Evolutionary conservation across 1,140 invertebrate genomes (phyloP), one percentile per base, ranked within the genome.

Genomic region (Nylanderia fulva): DNA sequence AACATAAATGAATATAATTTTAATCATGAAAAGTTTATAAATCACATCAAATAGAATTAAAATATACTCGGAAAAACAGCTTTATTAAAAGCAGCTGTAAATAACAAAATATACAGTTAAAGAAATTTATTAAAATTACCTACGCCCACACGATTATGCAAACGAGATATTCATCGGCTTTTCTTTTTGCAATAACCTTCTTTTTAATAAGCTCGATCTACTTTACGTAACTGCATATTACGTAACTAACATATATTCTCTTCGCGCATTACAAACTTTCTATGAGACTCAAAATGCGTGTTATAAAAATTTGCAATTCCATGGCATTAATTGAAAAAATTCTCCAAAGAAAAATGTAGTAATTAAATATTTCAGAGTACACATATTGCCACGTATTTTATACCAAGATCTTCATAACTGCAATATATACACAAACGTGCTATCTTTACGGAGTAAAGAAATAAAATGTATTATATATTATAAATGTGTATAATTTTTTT

Each of bases 311-410:
- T n/a, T 29, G 18, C 56, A 76, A 52, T 80, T 74, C 48, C 15
- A 6, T 5, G 36, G 21, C 18, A 36, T 52, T 75, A 61, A 83
- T 86, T 69, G 68, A 29, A 52, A 60, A 27, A 75, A 86, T 27
- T 74, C 24, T 15, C n/a, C 15, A 27, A 6, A 18, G 15, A 2
- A n/a, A 56, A 86, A 77, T 52, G 27, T 36, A 63, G 8, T 77
- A 54, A 87, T 87, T 63, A 83, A 87, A 87, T 83, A 75, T 83
- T 9, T n/a, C 15, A 27, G 18, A 39, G 33, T 68, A 24, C 9
- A 27, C 13, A 18, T n/a, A n/a, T 21, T 13, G 29, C n/a, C 11
- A 29, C 29, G 2, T 13, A 8, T 4, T 48, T 11, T 74, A 33
- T 42, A 58, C 15, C 27, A 33, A 11, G 63, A 86, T 69, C 33